Evolutionary conservation across 2,888 invertebrate species (phyloP).

Genomic region (Parnassius smintheus): DNA sequence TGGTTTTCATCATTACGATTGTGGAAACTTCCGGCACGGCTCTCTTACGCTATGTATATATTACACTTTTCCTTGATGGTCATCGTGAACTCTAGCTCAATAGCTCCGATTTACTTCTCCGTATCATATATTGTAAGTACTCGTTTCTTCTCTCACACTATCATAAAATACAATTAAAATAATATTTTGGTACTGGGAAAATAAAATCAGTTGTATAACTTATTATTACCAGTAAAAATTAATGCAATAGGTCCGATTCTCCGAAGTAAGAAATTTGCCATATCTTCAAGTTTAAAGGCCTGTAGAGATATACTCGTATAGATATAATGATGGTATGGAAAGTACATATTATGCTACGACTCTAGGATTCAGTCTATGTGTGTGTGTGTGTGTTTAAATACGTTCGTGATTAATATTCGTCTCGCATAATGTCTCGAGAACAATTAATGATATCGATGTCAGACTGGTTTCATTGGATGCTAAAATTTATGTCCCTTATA

Average conservation of each 20-base stretch:
- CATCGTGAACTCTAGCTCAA: constrained; percentile 35
- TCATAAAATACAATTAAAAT: neutral
- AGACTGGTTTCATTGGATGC: no score
- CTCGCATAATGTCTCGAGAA: no score
- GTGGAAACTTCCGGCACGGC: constrained; percentile 72
- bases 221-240: neutral
- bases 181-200: neutral
- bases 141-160: neutral
- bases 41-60: constrained; percentile 80
- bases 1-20: constrained; percentile 70
- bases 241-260: neutral
- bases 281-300: no score
- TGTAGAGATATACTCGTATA: neutral
- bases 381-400: no score
- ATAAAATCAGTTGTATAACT: neutral
- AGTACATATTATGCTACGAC: neutral
- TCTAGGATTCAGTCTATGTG: neutral
- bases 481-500: no score
- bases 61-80: constrained; percentile 64
- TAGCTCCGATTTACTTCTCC: constrained; percentile 44
- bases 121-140: constrained; percentile 35
- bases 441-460: no score
- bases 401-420: no score
- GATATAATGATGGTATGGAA: neutral
- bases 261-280: no score